Percentiles rank a stretch among this genome's conserved stretches.
These are phyloP conservation scores for Thelaira solivaga DNA, from an alignment of 2,888 invertebrate species.

Conservation along the genomic window DNA sequence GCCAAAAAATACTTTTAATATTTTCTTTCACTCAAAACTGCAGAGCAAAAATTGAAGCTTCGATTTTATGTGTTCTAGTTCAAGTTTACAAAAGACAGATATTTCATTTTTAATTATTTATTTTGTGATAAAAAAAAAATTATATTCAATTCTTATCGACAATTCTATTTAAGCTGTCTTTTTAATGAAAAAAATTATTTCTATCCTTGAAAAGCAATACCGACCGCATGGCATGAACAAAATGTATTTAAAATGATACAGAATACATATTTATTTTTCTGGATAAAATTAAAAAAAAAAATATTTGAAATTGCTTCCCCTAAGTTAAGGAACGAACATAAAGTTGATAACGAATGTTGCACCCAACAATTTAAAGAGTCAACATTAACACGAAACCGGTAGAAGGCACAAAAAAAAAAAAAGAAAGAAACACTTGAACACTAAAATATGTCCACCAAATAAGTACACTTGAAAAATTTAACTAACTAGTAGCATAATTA, in stretches of 20 bases:
- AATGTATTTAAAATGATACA: constrained; percentile 45
- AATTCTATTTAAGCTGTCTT: constrained; percentile 17
- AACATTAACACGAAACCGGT: constrained; percentile 14
- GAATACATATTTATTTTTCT: constrained; percentile 34
- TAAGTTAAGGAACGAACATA: constrained; percentile 27
- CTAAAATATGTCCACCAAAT: constrained; percentile 59
- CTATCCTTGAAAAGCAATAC: constrained; percentile 36
- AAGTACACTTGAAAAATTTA: constrained; percentile 58
- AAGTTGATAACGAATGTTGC: constrained; percentile 52
- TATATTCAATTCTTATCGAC: neutral
- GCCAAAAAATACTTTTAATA: too few relatives aligned
- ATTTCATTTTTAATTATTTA: too few relatives aligned
- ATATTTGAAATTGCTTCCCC: constrained; percentile 52
- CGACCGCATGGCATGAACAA: constrained; percentile 5
- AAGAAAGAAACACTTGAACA: constrained; percentile 39
- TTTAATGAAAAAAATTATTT: constrained; percentile 4
- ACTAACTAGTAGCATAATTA: constrained; percentile 58
- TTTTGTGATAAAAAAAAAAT: neutral
- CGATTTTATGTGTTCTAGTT: too few relatives aligned
- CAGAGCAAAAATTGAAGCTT: too few relatives aligned
- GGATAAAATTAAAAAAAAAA: constrained; percentile 41
- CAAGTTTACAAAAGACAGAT: too few relatives aligned
- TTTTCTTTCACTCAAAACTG: too few relatives aligned
- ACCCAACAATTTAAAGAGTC: constrained; percentile 50
- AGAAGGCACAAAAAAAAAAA: constrained; percentile 7